Percentiles rank a stretch among this genome's conserved stretches.
Evolutionary conservation across 2,113 vertebrate species (phyloP).

Genomic region (Daphoenositta chrysoptera): DNA sequence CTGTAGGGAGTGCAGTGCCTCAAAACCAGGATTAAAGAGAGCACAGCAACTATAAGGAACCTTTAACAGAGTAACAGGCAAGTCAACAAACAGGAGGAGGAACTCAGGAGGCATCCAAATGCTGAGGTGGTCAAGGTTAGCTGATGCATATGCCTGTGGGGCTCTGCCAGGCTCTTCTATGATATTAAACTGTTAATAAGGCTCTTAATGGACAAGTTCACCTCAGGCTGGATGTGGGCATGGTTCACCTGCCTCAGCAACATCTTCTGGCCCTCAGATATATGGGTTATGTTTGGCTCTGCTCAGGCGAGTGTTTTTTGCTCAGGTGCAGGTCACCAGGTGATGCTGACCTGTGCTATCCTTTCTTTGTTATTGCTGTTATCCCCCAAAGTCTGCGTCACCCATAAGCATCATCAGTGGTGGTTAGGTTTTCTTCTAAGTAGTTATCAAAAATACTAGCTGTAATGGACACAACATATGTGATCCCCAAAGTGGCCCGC

Average conservation of each 20-base stretch:
- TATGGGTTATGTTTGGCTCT: not conserved
- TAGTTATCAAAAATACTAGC: not conserved
- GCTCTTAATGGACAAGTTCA: not conserved
- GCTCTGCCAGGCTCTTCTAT: not conserved
- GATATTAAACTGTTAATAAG: not conserved
- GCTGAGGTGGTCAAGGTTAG: not conserved
- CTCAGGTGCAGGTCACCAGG: not conserved
- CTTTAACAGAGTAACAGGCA: not conserved
- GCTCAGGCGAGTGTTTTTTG: not conserved
- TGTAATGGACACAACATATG: not conserved
- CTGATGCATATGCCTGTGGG: not conserved
- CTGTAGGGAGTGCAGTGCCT: not conserved
- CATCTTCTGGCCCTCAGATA: not conserved
- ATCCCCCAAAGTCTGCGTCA: not conserved
- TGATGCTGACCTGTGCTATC: not conserved
- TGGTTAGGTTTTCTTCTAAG: not conserved
- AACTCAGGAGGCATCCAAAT: not conserved
- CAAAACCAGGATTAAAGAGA: not conserved
- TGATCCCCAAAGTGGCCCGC: not conserved
- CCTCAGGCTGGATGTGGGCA: not conserved
- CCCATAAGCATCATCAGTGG: not conserved
- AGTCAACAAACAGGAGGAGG: not conserved
- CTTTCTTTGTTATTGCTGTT: not conserved
- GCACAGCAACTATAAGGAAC: fast-evolving
- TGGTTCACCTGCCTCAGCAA: not conserved